Conservation (phyloP, 1,140 invertebrate species). For the Megalopta genalis region DNA sequence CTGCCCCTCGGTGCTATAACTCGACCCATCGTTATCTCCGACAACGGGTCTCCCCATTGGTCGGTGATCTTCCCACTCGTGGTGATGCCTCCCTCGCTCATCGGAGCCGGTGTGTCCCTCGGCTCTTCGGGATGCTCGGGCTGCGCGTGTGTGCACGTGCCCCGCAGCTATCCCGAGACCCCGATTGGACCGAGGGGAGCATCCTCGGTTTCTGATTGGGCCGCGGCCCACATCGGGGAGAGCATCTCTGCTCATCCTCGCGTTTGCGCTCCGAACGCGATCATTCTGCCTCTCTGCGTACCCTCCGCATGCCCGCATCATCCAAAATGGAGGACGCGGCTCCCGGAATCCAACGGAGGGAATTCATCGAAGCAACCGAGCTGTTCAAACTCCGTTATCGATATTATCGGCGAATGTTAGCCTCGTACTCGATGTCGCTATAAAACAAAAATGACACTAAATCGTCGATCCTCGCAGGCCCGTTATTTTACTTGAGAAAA, state of each 20-base stretch:
- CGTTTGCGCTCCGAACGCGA: constrained; percentile 70
- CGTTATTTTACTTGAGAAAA: no score
- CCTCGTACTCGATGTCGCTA: no score
- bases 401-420: no score
- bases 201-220: constrained; percentile 67
- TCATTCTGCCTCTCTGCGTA: constrained; percentile 11
- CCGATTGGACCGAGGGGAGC: constrained; percentile 69
- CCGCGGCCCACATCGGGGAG: constrained; percentile 4
- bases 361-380: neutral
- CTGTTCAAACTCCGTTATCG: no score
- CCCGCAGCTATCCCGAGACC: constrained; percentile 54
- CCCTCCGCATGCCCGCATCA: constrained; percentile 18
- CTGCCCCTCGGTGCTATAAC: constrained; percentile 35
- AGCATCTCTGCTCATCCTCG: constrained; percentile 79
- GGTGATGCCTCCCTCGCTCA: constrained; percentile 61
- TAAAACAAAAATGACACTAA: no score
- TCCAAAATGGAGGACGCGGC: constrained; percentile 72
- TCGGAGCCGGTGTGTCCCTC: constrained; percentile 54
- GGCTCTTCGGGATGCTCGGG: constrained; percentile 52
- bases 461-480: no score
- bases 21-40: constrained; percentile 69
- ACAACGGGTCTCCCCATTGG: constrained; percentile 66
- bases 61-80: constrained; percentile 70
- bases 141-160: constrained; percentile 50
- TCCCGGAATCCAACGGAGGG: no score